Conservation (phyloP, 2,113 vertebrate species). For the Eulemur rufifrons region DNA sequence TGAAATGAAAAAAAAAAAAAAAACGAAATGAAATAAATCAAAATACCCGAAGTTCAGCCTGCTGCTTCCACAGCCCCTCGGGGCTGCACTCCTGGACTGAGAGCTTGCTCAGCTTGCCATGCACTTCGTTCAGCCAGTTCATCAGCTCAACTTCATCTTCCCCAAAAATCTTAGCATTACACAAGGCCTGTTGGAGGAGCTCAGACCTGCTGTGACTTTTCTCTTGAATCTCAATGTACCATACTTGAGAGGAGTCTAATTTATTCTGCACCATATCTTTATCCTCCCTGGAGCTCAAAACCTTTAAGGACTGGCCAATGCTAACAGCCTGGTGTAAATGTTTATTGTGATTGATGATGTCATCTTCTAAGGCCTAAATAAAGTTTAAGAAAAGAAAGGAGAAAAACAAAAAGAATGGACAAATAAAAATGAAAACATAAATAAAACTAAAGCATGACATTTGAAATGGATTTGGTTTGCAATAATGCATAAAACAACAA, state of each 20-base stretch:
- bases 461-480: slow-evolving; percentile 35
- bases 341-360: slow-evolving; percentile 93
- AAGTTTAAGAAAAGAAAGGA: slow-evolving; percentile 75
- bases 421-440: slow-evolving; percentile 80
- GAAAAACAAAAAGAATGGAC: slow-evolving; percentile 78
- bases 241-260: slow-evolving; percentile 91
- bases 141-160: slow-evolving; percentile 97
- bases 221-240: slow-evolving; percentile 95
- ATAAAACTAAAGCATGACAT: slow-evolving; percentile 71
- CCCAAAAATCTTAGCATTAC: slow-evolving; percentile 96
- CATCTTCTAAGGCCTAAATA: slow-evolving; percentile 94
- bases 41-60: slow-evolving; percentile 94
- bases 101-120: slow-evolving; percentile 89
- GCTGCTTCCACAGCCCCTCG: slow-evolving; percentile 91
- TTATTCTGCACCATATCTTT: slow-evolving; percentile 95
- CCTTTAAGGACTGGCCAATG: slow-evolving; percentile 93
- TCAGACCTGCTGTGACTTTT: slow-evolving; percentile 91
- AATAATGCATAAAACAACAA: background rate
- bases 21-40: slow-evolving; percentile 80
- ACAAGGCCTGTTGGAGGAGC: slow-evolving; percentile 94
- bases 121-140: slow-evolving; percentile 96
- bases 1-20: background rate
- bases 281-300: slow-evolving; percentile 95
- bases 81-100: slow-evolving; percentile 90
- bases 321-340: slow-evolving; percentile 94